These are phyloP conservation scores for Erebia epiphron DNA, from an alignment of 2,888 invertebrate genomes.

Conservation along the genomic window DNA sequence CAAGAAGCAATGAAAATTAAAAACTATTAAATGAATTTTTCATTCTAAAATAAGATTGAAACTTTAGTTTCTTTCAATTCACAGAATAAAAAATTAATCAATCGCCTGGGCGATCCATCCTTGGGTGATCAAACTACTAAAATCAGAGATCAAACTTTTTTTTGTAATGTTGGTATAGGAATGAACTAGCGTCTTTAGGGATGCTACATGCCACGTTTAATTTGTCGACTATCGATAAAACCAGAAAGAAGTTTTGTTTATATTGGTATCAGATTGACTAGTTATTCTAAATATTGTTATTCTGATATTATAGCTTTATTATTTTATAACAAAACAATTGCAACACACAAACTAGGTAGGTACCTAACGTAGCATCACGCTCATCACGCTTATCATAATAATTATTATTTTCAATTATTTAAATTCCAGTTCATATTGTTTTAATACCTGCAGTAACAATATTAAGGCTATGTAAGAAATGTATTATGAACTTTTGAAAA, in stretches of 20 bases:
- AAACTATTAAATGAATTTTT: constrained; percentile 24
- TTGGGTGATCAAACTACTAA: background rate
- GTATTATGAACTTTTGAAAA: no score
- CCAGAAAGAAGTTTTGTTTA: background rate
- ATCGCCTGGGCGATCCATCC: constrained; percentile 25
- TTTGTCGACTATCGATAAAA: constrained; percentile 34
- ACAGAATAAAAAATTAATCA: constrained; percentile 43
- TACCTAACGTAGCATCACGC: no score
- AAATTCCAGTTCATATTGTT: no score
- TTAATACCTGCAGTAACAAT: no score
- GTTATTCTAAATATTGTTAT: no score
- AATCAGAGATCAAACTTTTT: no score
- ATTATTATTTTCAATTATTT: no score
- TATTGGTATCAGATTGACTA: no score
- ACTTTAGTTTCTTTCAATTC: constrained; percentile 22
- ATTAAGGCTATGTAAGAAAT: no score
- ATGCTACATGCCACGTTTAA: constrained; percentile 25
- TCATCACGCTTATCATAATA: no score
- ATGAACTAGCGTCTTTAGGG: constrained; percentile 52
- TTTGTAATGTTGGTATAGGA: constrained; percentile 49
- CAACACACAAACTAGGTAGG: background rate
- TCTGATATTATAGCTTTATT: no score
- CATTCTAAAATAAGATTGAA: constrained; percentile 24
- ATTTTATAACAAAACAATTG: background rate
- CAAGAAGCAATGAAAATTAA: constrained; percentile 15